Evolutionary conservation across 2,888 invertebrate species (phyloP).

Genomic region (Drosophila formosana): DNA sequence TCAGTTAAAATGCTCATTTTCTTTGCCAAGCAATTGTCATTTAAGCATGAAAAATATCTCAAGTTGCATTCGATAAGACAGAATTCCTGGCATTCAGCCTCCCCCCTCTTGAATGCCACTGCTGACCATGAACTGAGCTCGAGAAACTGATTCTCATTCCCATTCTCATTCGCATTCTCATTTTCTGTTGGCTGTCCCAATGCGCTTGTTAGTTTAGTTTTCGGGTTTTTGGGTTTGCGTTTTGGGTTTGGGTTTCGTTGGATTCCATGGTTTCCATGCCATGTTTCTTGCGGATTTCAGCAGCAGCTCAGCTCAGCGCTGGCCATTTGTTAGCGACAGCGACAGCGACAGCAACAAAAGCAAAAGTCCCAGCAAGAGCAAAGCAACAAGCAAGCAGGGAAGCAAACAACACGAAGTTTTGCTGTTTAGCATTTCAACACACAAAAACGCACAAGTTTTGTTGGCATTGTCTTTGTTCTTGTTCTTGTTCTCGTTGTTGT

Average conservation of each 20-base stretch:
- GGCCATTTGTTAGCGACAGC: conserved; percentile 57
- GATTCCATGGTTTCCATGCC: conserved; percentile 27
- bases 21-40: not conserved
- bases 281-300: conserved; percentile 48
- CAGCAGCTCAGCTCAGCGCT: conserved; percentile 16
- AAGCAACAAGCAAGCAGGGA: conserved; percentile 5
- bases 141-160: not conserved
- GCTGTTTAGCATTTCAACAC: conserved; percentile 77
- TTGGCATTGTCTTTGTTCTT: conserved; percentile 12
- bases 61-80: not conserved
- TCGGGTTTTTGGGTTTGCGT: conserved; percentile 33
- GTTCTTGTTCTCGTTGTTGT: conserved; percentile 7
- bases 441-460: conserved; percentile 40
- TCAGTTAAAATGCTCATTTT: not conserved
- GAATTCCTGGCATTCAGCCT: not conserved
- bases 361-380: conserved; percentile 12
- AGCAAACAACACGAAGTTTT: conserved; percentile 49
- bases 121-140: conserved; percentile 39
- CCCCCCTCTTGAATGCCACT: conserved; percentile 19
- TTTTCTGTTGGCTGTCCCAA: conserved; percentile 26
- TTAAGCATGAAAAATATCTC: not conserved
- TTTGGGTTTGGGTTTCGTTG: conserved; percentile 18
- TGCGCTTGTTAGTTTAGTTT: conserved; percentile 65
- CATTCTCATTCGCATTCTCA: not conserved
- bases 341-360: conserved; percentile 18